Evolutionary conservation across 2,888 invertebrate species (phyloP), one percentile per base, ranked within the genome.

Genomic region (Tethea ocularis): DNA sequence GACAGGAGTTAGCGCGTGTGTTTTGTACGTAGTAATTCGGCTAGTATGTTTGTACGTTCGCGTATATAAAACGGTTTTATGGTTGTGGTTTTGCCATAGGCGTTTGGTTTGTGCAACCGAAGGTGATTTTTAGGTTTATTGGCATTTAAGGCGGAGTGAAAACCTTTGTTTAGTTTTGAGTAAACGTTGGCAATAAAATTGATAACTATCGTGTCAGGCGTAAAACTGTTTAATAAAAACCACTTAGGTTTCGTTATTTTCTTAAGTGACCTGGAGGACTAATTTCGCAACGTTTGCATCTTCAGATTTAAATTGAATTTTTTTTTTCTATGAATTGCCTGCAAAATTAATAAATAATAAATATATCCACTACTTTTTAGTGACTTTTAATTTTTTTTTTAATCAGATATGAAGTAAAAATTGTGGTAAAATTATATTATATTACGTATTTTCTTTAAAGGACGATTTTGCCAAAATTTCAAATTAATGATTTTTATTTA

Each of bases 111-210:
- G 90, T 90, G 92, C 84, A 89, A 89, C 78, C 80, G 72, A 83
- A 86, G 88, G 89, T 93, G 91, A 46, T 87, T 91, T 89, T 86
- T 83, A 80, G 88, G 88, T 91, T 91, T 91, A 92, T 89, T 82
- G 80, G 81, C 84, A 75, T 84, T 87, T 86, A 86, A 82, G 73
- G 75, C 75, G 72, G 82, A 90, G 91, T 91, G 88, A 80, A 86
- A 87, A 87, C 79, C 88, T 87, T 89, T 90, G 91, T 91, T 87
- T 80, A 79, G 80, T 77, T 77, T 46, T 76, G 70, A 65, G 69
- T 73, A 76, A 78, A 83, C 82, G 80, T 75, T 78, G 76, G 84
- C 75, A 77, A 78, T 90, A 84, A 90, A 89, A 84, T 78, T 80
- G 74, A 72, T 74, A 68, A 66, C 66, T 67, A 69, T 61, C 60